phyloP scores from a whole-genome alignment of 2,113 vertebrate genomes.

The Ariopsis seemanni region DNA sequence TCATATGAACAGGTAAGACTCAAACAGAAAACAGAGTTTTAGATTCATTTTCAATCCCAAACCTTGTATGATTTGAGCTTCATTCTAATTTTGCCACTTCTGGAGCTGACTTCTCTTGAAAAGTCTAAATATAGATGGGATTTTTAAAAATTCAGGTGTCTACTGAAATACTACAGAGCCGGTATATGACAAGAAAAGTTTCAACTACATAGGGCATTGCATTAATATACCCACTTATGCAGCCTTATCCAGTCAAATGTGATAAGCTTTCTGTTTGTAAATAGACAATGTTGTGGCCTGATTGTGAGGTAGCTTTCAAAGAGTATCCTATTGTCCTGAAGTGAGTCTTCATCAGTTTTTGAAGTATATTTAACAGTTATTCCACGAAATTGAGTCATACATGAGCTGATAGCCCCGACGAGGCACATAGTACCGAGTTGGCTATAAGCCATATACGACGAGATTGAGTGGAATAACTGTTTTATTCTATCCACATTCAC shows the following conservation, averaged over 20 bases:
- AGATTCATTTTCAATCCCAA: neutral
- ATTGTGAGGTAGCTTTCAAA: constrained; percentile 70
- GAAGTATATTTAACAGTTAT: too few relatives aligned
- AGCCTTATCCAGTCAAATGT: constrained; percentile 32
- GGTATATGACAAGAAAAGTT: neutral
- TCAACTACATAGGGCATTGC: neutral
- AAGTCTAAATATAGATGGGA: neutral
- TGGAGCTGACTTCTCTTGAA: neutral
- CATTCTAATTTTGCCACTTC: neutral
- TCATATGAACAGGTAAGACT: constrained; percentile 26
- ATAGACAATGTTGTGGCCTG: constrained; percentile 77
- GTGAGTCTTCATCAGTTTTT: constrained; percentile 24
- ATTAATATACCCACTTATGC: neutral
- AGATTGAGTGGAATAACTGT: too few relatives aligned
- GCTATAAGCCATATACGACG: too few relatives aligned
- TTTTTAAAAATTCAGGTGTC: neutral
- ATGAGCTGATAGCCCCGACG: too few relatives aligned
- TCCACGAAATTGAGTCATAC: too few relatives aligned
- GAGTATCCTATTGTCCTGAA: constrained; percentile 59
- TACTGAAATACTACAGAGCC: neutral
- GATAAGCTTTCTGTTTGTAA: constrained; percentile 66
- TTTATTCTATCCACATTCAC: too few relatives aligned
- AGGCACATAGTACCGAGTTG: too few relatives aligned
- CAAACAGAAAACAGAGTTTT: neutral
- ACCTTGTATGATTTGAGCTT: neutral